Percentiles rank a stretch among this genome's conserved stretches.
phyloP scores from a whole-genome alignment of 2,113 vertebrate genomes.

The Phyllopteryx taeniolatus region DNA sequence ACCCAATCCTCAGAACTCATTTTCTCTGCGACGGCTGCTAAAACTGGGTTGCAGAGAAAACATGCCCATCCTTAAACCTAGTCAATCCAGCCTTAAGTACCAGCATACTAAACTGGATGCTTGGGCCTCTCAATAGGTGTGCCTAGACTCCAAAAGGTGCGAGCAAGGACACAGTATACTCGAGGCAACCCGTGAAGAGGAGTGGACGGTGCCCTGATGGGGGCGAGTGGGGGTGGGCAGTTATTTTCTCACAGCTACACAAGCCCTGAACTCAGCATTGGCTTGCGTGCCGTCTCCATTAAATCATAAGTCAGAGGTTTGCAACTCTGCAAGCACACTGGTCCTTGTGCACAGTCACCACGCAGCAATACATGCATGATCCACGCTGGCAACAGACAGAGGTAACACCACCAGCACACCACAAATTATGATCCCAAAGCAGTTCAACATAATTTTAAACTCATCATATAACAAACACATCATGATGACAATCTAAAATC shows the following conservation, averaged over 20 bases:
- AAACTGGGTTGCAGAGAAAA: conserved; percentile 37
- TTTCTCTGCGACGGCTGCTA: conserved; percentile 54
- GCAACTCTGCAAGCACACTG: conserved; percentile 24
- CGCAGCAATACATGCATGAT: conserved; percentile 19
- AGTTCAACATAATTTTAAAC: no score
- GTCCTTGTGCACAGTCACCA: conserved; percentile 24
- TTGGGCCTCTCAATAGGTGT: conserved; percentile 39
- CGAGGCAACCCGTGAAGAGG: conserved; percentile 27
- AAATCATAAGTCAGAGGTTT: conserved; percentile 58
- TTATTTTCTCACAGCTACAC: conserved; percentile 45
- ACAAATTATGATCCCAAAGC: neutral
- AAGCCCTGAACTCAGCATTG: conserved; percentile 43
- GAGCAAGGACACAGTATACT: conserved; percentile 59
- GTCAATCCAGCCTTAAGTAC: conserved; percentile 43
- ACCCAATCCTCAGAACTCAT: conserved; percentile 71
- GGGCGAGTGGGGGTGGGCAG: conserved; percentile 17
- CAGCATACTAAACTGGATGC: conserved; percentile 37
- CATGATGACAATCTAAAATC: no score
- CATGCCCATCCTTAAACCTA: conserved; percentile 56
- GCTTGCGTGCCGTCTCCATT: conserved; percentile 38
- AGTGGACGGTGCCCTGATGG: conserved; percentile 37
- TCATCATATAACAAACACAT: no score
- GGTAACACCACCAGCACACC: conserved; percentile 14
- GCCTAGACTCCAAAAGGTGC: conserved; percentile 55
- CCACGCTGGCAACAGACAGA: conserved; percentile 23